A percentile compares a stretch with the other conserved stretches of the same genome.
phyloP scores from a whole-genome alignment of 1,140 invertebrate species.

The Camponotus vicinus region DNA sequence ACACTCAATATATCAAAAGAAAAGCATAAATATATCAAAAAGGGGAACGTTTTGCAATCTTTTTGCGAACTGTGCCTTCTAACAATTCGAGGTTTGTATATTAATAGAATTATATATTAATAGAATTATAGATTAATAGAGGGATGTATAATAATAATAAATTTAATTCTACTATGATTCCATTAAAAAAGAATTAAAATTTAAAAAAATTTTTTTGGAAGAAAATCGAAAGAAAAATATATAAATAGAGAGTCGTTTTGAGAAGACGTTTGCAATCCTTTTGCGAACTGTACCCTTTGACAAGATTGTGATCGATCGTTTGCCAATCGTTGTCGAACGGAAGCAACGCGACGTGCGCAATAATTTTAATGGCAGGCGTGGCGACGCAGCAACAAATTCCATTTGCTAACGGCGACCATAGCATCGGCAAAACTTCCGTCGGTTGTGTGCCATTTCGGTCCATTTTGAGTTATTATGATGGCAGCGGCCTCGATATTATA shows the following conservation, averaged over 20 bases:
- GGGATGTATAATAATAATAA: background rate
- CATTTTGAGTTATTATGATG: slow-evolving; percentile 57
- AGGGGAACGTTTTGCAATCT: slow-evolving; percentile 14
- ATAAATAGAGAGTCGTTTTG: background rate
- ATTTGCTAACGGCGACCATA: slow-evolving; percentile 64
- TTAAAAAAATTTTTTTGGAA: too few relatives aligned
- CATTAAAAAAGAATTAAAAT: too few relatives aligned
- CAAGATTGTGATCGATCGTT: slow-evolving; percentile 53
- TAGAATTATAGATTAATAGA: too few relatives aligned
- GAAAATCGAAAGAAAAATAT: background rate
- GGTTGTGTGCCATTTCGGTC: slow-evolving; percentile 53
- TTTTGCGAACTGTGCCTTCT: slow-evolving; percentile 21
- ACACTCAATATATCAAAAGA: background rate
- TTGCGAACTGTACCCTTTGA: slow-evolving; percentile 14
- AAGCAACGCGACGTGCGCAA: slow-evolving; percentile 42
- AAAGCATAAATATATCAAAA: background rate
- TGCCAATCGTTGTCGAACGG: slow-evolving; percentile 31
- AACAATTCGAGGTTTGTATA: background rate
- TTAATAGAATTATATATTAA: background rate
- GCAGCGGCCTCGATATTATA: slow-evolving; percentile 32
- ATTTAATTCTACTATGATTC: too few relatives aligned
- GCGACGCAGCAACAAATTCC: slow-evolving; percentile 66
- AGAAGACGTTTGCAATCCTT: slow-evolving; percentile 21
- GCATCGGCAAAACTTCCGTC: slow-evolving; percentile 53
- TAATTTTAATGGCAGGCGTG: slow-evolving; percentile 63